A percentile compares a stretch with the other conserved stretches of the same genome.
These are phyloP conservation scores for Poecilia wingei DNA, from an alignment of 2,797 vertebrate genomes.

Conservation along the genomic window DNA sequence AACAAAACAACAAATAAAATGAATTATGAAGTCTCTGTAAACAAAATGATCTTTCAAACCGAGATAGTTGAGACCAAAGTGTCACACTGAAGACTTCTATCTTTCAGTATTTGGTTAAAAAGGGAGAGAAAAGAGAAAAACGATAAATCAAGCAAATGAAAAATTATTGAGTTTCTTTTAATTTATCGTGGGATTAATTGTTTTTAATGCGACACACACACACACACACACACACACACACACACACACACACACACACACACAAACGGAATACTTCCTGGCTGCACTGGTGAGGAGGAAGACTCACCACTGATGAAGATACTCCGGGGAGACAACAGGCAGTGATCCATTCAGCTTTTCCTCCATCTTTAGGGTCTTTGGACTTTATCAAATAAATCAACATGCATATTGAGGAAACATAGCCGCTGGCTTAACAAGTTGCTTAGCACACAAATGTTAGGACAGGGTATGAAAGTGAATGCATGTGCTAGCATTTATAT, in stretches of 20 bases:
- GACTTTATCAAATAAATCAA: constrained; percentile 77
- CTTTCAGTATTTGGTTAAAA: no score
- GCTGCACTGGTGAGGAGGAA: constrained; percentile 65
- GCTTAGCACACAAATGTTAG: constrained; percentile 30
- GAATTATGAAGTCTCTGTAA: no score
- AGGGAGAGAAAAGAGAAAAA: no score
- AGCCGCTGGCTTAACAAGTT: constrained; percentile 32
- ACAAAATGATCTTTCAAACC: no score
- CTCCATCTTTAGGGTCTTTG: constrained; percentile 82
- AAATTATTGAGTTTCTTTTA: no score
- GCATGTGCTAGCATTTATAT: constrained; percentile 58
- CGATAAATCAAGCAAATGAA: no score
- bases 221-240: not conserved
- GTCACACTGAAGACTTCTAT: no score
- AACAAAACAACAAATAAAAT: no score
- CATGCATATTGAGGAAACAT: constrained; percentile 68
- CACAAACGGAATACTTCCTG: constrained; percentile 28
- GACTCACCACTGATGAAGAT: constrained; percentile 88
- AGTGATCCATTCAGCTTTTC: constrained; percentile 84
- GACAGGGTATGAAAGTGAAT: constrained; percentile 64
- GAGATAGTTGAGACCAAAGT: no score
- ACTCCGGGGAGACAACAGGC: constrained; percentile 84
- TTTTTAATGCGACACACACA: not conserved
- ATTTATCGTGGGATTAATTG: no score
- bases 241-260: constrained; percentile 4